Evolutionary conservation across 2,888 invertebrate genomes (phyloP).

Genomic region (Scaptomyza flava): DNA sequence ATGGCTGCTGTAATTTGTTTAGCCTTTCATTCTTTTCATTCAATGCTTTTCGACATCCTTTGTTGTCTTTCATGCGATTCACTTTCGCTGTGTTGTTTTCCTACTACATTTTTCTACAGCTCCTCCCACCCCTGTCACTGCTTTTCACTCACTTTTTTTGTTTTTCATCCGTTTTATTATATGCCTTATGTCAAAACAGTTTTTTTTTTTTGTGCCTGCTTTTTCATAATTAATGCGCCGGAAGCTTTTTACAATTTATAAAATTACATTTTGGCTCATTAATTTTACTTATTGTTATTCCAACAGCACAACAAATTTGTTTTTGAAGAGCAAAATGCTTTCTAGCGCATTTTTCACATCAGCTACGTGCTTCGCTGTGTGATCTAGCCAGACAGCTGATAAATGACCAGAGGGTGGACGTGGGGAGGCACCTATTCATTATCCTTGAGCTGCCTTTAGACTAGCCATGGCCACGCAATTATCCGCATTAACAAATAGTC

Average conservation of each 20-base stretch:
- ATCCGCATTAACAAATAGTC: constrained; percentile 54
- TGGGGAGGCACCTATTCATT: constrained; percentile 53
- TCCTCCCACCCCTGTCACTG: constrained; percentile 7
- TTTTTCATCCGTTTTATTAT: constrained; percentile 31
- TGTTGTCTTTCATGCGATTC: constrained; percentile 62
- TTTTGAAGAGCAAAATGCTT: constrained; percentile 59
- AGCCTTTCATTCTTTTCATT: constrained; percentile 67
- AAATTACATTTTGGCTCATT: constrained; percentile 77
- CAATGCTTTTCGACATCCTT: constrained; percentile 42
- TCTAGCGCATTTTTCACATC: constrained; percentile 55
- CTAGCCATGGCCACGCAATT: constrained; percentile 23
- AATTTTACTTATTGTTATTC: constrained; percentile 73
- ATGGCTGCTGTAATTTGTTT: constrained; percentile 77
- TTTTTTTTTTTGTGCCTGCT: constrained; percentile 26
- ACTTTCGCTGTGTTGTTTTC: constrained; percentile 62
- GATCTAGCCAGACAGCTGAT: constrained; percentile 57
- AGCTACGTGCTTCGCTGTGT: constrained; percentile 16
- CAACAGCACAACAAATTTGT: constrained; percentile 55
- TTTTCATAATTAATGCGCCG: constrained; percentile 69
- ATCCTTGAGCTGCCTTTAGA: constrained; percentile 23
- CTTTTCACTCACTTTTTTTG: constrained; percentile 44
- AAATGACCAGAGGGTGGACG: constrained; percentile 41
- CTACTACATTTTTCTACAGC: constrained; percentile 16
- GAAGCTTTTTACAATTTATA: constrained; percentile 78
- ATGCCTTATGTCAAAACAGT: constrained; percentile 32